Evolutionary conservation across 2,113 vertebrate genomes (phyloP), one percentile per base, ranked within the genome.

Genomic region (Pimephales promelas): DNA sequence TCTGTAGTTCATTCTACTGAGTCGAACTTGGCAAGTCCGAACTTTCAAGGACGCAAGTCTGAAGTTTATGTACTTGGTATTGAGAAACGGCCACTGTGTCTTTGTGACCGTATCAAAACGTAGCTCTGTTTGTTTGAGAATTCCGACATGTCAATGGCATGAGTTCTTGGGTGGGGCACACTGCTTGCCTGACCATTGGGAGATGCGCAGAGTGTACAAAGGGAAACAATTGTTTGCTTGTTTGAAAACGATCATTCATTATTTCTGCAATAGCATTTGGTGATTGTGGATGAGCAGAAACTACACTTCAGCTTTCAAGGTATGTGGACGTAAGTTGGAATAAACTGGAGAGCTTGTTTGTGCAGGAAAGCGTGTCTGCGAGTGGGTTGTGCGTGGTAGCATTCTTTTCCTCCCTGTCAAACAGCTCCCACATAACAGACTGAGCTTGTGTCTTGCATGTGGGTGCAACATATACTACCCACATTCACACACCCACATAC

Each of bases 361-460:
- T 68, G 31, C 5, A 71, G 24, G 18, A 56, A 64, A 36, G 59
- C 22, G 10, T 40, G 62, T 45, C 43, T 77, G 79, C 9, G 73
- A 64, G 79, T 83, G 76, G 76, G 40, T 11, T 79, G 76, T 79
- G 74, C 22, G 61, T 83, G 45, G 83, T 43, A 45, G 83, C 45
- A 83, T 68, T 45, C 52, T 84, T 80, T 57, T 87, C 61, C 73
- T 84, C 16, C 54, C 70, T 81, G 77, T 70, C 71, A 76, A 83
- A 81, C 73, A 82, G 24, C 76, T 61, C 64, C 57, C 59, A 78
- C 73, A 90, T 75, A 78, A 80, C 87, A 79, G 40, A 77, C 85
- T 85, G 87, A 89, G 89, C 89, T 43, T 1, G 22, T 28, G 52
- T 36, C 31, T 82, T 73, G 45, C 72, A 83, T 83, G 59, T 78